Conservation (phyloP, 2,888 invertebrate genomes). For the Tortricodes alternella region DNA sequence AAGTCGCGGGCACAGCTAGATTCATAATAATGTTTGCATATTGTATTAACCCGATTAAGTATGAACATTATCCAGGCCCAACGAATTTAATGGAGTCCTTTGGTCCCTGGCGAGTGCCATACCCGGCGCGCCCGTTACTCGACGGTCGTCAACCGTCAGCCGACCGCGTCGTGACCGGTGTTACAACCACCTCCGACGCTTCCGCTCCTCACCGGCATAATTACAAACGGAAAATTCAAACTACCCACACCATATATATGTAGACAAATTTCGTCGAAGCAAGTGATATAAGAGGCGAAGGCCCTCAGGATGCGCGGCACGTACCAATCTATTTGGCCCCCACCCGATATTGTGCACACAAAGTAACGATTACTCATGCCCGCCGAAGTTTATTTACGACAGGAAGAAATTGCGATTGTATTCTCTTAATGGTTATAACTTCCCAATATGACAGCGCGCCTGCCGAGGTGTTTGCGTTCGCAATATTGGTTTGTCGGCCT, state of each 20-base stretch:
- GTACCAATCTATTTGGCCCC: slow-evolving; percentile 76
- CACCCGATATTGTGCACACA: slow-evolving; percentile 75
- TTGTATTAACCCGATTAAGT: too few species aligned
- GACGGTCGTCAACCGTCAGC: slow-evolving; percentile 62
- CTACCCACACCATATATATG: slow-evolving; percentile 60
- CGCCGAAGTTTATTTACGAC: slow-evolving; percentile 77
- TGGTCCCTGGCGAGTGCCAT: slow-evolving; percentile 69
- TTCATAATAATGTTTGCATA: too few species aligned
- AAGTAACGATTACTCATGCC: slow-evolving; percentile 77
- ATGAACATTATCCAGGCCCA: slow-evolving; percentile 3
- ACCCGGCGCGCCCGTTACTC: slow-evolving; percentile 68
- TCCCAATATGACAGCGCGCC: slow-evolving; percentile 58
- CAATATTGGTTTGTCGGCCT: background rate
- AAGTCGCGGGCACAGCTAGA: too few species aligned
- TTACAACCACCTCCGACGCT: slow-evolving; percentile 69
- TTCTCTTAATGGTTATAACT: slow-evolving; percentile 76
- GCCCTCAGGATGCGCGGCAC: slow-evolving; percentile 61
- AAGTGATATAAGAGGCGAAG: slow-evolving; percentile 41
- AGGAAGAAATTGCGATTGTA: slow-evolving; percentile 81
- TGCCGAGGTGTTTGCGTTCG: slow-evolving; percentile 38
- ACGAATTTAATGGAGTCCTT: slow-evolving; percentile 49
- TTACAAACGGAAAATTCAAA: slow-evolving; percentile 79
- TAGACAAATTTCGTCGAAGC: slow-evolving; percentile 66
- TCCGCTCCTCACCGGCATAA: slow-evolving; percentile 72
- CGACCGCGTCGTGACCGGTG: slow-evolving; percentile 69